Evolutionary conservation across 1,140 invertebrate genomes (phyloP).

Genomic region (Centruroides sculpturatus): DNA sequence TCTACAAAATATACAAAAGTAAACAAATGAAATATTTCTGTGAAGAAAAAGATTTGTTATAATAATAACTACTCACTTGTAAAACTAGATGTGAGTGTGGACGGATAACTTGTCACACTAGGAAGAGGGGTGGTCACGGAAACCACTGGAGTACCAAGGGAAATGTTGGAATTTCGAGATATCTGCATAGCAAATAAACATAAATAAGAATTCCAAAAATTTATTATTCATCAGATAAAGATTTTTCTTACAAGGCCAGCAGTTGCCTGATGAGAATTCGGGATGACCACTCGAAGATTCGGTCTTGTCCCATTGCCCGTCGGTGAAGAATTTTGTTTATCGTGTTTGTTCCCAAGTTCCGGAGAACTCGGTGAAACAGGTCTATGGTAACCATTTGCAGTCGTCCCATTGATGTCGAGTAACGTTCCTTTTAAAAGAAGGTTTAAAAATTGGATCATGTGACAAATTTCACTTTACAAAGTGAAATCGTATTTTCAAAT

Average conservation of each 20-base stretch:
- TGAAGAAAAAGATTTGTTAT: neutral
- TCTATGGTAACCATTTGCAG: constrained; percentile 64
- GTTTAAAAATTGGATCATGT: neutral
- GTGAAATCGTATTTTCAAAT: too few relatives aligned
- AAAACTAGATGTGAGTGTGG: constrained; percentile 45
- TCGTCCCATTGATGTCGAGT: constrained; percentile 62
- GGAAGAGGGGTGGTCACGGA: constrained; percentile 27
- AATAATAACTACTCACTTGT: constrained; percentile 41
- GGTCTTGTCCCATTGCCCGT: neutral
- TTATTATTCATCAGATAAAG: too few relatives aligned
- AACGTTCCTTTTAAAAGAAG: constrained; percentile 25
- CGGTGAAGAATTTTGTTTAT: constrained; percentile 16
- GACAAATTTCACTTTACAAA: too few relatives aligned
- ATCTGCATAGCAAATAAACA: too few relatives aligned
- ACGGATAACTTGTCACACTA: constrained; percentile 42
- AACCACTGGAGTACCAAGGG: constrained; percentile 12
- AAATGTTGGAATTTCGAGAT: constrained; percentile 4
- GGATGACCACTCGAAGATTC: constrained; percentile 66
- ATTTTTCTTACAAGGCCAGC: too few relatives aligned
- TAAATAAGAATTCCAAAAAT: too few relatives aligned
- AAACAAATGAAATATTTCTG: neutral
- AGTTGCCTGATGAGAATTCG: constrained; percentile 35
- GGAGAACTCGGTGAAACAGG: constrained; percentile 49
- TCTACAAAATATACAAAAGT: constrained; percentile 18
- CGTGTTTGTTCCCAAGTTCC: neutral